Evolutionary conservation across 2,797 vertebrate genomes (phyloP), one percentile per base, ranked within the genome.

Genomic region (Sandelia bainsii): DNA sequence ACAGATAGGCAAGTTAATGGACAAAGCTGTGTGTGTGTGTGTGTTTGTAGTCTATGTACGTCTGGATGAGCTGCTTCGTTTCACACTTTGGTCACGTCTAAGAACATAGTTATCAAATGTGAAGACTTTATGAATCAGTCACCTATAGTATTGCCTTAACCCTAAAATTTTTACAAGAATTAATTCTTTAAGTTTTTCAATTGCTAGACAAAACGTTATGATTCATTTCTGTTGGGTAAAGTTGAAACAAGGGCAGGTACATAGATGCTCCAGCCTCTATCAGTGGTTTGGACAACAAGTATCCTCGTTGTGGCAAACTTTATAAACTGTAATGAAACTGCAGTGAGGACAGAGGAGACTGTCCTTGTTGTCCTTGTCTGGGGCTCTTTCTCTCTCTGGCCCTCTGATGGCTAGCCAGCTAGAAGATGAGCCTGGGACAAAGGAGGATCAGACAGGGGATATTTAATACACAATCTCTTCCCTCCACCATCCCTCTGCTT

Each of bases 351-450:
- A 42, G 62, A 75, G 49, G 60, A 71, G 78, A 53, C 16, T 85
- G 90, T 90, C 79, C 85, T 90, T 40, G 68, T 84, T 77, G 82
- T 81, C 88, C 90, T 88, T 90, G 82, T 79, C 73, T 77, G 44
- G 58, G 48, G 49, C 54, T 82, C 64, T 75, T 56, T 82, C 72
- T 69, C 13, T 72, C 58, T 65, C 66, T 80, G 69, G 42, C 29
- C 70, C 69, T 77, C 57, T 81, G 80, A 79, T 72, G 74, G 72
- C 42, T 25, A 58, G 75, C 79, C 82, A 83, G 82, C 49, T 20
- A 71, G 80, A 79, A 52, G 82, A 86, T 85, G 86, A 82, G 79
- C 58, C 57, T 17, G 66, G 40, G 71, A 80, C 78, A 75, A 65
- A 42, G 62, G 45, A 78, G 80, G 87, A 83, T 87, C 77, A 81